A percentile compares a stretch with the other conserved stretches of the same genome.
Evolutionary conservation across 2,113 vertebrate species (phyloP).

Genomic region (Ochotona curzoniae): DNA sequence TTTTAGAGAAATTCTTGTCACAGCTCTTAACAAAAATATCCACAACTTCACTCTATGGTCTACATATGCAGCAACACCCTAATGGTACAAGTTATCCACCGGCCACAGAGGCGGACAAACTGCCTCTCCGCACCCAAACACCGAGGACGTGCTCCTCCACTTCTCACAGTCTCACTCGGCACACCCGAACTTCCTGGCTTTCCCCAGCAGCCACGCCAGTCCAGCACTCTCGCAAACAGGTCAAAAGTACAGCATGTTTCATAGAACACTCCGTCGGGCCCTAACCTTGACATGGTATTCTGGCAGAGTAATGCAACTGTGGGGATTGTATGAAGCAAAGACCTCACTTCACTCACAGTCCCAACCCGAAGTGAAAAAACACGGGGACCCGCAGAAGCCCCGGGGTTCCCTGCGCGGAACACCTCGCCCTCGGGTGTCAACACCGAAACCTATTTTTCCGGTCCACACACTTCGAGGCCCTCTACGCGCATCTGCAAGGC

Average conservation of each 20-base stretch:
- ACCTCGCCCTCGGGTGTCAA: slow-evolving; percentile 27
- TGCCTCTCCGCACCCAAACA: slow-evolving; percentile 13
- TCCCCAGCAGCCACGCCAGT: neutral
- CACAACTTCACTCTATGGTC: slow-evolving; percentile 14
- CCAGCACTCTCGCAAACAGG: neutral
- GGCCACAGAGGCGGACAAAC: neutral
- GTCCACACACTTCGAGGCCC: neutral
- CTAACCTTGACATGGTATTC: slow-evolving; percentile 6
- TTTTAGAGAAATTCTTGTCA: slow-evolving; percentile 21
- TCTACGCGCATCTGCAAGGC: slow-evolving; percentile 11
- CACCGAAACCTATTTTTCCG: neutral
- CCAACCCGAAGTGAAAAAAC: slow-evolving; percentile 24
- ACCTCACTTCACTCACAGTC: slow-evolving; percentile 11
- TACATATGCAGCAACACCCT: neutral
- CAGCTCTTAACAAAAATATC: slow-evolving; percentile 7
- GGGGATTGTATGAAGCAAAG: slow-evolving; percentile 44
- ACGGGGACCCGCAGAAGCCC: slow-evolving; percentile 32
- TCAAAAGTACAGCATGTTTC: slow-evolving; percentile 46
- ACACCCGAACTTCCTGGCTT: neutral
- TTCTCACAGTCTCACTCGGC: neutral
- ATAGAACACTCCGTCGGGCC: slow-evolving; percentile 35
- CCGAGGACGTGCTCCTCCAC: neutral
- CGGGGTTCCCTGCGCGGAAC: slow-evolving; percentile 33
- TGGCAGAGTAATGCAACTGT: slow-evolving; percentile 2
- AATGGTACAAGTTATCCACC: neutral